Base-by-base conservation (phyloP, 2,888 invertebrate genomes). In the Acanthococcus lagerstroemiae region DNA sequence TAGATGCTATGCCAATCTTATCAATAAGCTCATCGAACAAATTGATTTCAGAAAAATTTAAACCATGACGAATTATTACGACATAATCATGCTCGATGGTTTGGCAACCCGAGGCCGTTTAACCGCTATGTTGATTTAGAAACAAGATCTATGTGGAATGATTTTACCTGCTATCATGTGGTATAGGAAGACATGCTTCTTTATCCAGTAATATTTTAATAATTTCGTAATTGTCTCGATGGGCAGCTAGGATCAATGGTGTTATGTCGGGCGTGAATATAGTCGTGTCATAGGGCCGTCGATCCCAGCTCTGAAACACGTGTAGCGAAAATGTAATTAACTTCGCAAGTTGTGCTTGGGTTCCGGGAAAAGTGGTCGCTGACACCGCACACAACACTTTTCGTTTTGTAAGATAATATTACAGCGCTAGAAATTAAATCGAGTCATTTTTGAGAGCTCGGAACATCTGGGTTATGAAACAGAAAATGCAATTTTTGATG, bases 241-340 rank as follows among this genome's bases (percentile, higher is more conserved):
- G 97, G 68, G 96, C 95, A 22, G 96, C 94, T 73, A 97, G 82
- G 75, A 95, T 95, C 71, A 97, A 82, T 15, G 96, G 97, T 4
- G 95, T 95, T 75, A 97, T 95, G 79, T 97, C 97, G 2, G 95
- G 90, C 15, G 96, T 96, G 80, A 96, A 95, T 27, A 94, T 93
- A 44, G 92, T 92, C 67, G 90, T 91, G 75, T 93, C 92, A 68
- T 90, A 88, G 26, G 91, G 88, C 63, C 91, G 80, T 58, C 90
- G 90, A 78, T 93, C 93, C 92, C 93, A 93, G 74, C 91, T 92
- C 92, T 93, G 77, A 22, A 52, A 5, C 15, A 45, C 15, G 37
- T 9, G 15, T 9, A 9, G 37, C 15, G 7, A 37, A 15, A 37
- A n/a, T n/a, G n/a, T n/a, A n/a, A n/a, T n/a, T n/a, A n/a, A n/a